Base-by-base conservation (phyloP, 2,888 invertebrate species). In the Helleia helle region DNA sequence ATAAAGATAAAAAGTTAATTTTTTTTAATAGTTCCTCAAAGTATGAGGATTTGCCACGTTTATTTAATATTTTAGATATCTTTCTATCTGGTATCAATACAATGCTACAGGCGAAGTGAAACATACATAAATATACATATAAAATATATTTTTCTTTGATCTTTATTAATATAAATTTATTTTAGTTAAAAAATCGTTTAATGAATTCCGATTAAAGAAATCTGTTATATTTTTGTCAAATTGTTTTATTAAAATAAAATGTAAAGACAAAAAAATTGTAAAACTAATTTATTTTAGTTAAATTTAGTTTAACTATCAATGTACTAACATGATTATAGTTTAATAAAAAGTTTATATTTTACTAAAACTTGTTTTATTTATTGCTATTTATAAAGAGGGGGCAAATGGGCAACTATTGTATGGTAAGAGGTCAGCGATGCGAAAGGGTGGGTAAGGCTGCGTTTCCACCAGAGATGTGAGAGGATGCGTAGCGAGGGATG, bases 291-390 rank as follows among this genome's bases (percentile, higher is more conserved):
- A 41, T 41, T 40, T 38, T 14, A 31, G 18, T 34, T 43, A 15
- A 31, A 13, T 25, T 31, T 12, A 31, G 18, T 31, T 26, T 39
- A 31, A 30, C 30, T 38, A 38, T 42, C 29, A n/a, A 31, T 27
- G 12, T 31, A 43, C 47, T 49, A 45, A 47, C 42, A 40, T 44
- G 40, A 38, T 42, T 22, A 28, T 40, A 45, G 30, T 36, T 27
- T 40, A 51, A 46, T 50, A 48, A 54, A n/a, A 53, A 40, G 36
- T 54, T 54, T 54, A 50, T 54, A 54, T 52, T 54, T 54, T 54
- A 52, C 42, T 52, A 52, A 30, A 18, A 5, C n/a, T 24, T 46
- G 44, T 49, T 49, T 51, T 43, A 45, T 45, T 49, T 43, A 4
- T 36, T 17, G 9, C 17, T 9, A 4, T 3, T 9, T 17, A n/a